Percentiles rank a stretch among this genome's conserved stretches.
Conservation (phyloP, 2,888 invertebrate species). For the Chalcis sispes region DNA sequence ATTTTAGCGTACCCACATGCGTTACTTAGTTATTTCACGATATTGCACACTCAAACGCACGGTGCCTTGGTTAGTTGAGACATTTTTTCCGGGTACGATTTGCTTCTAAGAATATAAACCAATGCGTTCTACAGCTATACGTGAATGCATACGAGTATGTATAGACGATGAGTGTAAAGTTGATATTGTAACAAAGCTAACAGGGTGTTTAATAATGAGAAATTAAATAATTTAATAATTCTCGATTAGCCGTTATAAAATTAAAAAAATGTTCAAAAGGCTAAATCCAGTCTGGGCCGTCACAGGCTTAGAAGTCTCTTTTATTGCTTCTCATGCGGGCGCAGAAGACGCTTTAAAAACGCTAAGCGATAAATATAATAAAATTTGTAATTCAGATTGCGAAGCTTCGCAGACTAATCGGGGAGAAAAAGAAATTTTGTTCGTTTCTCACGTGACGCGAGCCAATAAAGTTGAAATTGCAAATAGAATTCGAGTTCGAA, state of each 20-base stretch:
- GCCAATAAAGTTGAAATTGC: conserved; percentile 70
- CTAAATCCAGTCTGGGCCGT: background rate
- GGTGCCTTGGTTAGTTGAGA: background rate
- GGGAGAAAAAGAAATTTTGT: conserved; percentile 40
- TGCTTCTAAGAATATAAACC: conserved; percentile 29
- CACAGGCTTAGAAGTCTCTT: background rate
- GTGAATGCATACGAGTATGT: background rate
- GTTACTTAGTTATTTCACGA: too few relatives aligned
- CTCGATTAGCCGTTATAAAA: background rate
- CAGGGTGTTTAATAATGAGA: background rate
- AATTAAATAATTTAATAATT: background rate
- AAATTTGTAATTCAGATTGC: conserved; percentile 55
- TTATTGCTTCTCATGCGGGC: too few relatives aligned
- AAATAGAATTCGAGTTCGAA: conserved; percentile 68
- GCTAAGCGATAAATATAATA: conserved; percentile 42
- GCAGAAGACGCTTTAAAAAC: too few relatives aligned
- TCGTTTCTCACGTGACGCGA: conserved; percentile 67
- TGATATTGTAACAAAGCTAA: conserved; percentile 14
- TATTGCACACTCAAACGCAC: too few relatives aligned
- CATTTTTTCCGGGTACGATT: conserved; percentile 20
- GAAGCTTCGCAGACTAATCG: conserved; percentile 35
- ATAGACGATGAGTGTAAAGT: background rate
- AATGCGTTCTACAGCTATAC: background rate
- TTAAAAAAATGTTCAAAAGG: background rate
- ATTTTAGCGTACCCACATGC: too few relatives aligned